phyloP scores from a whole-genome alignment of 1,140 invertebrate species.

The Prorops nasuta region DNA sequence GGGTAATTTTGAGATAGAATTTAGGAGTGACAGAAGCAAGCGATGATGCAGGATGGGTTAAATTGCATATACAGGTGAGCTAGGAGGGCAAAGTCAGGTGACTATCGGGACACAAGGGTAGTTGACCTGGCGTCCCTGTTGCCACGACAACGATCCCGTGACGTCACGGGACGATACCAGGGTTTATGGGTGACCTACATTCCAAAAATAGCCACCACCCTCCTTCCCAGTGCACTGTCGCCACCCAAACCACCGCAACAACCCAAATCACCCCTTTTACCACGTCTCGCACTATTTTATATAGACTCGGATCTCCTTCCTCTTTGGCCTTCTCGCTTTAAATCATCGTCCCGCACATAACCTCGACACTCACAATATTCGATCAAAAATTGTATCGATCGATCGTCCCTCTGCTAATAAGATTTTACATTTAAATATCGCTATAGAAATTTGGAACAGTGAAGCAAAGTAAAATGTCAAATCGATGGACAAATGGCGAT shows the following conservation, averaged over 20 bases:
- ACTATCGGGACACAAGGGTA: slow-evolving; percentile 20
- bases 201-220: slow-evolving; percentile 40
- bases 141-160: slow-evolving; percentile 48
- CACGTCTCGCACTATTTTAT: slow-evolving; percentile 1
- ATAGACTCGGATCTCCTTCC: too few species aligned
- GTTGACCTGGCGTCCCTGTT: slow-evolving; percentile 42
- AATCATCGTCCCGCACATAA: too few species aligned
- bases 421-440: too few species aligned
- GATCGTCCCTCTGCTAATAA: too few species aligned
- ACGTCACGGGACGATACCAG: slow-evolving; percentile 51
- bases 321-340: too few species aligned
- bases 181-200: slow-evolving; percentile 48
- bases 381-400: too few species aligned
- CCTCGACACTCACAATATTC: too few species aligned
- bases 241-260: slow-evolving; percentile 16
- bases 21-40: not conserved
- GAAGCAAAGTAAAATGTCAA: too few species aligned
- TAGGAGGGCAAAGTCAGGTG: not conserved
- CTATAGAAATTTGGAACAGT: too few species aligned
- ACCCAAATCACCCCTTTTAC: slow-evolving; percentile 17
- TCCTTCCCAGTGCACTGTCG: slow-evolving; percentile 7
- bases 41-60: too few species aligned
- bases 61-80: not conserved
- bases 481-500: too few species aligned
- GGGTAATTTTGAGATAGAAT: not conserved